These are phyloP conservation scores for Plagiodera versicolora DNA, from an alignment of 2,888 invertebrate species.

Conservation along the genomic window DNA sequence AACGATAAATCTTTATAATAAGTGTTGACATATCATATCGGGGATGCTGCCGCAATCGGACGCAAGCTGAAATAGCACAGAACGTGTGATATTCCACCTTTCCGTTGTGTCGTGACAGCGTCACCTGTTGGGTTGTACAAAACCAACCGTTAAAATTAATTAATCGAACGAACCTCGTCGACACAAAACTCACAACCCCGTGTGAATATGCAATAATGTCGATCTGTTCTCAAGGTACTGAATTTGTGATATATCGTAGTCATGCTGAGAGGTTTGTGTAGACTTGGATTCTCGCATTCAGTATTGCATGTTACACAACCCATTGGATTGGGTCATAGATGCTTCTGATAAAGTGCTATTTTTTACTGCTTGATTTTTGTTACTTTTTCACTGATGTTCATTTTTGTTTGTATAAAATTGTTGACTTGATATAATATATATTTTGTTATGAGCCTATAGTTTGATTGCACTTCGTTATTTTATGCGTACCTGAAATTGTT, in stretches of 20 bases:
- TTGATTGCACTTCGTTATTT: conserved; percentile 44
- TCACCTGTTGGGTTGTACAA: conserved; percentile 44
- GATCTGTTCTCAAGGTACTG: conserved; percentile 37
- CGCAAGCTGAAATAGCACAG: background rate
- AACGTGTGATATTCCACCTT: background rate
- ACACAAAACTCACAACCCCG: conserved; percentile 25
- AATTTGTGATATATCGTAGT: conserved; percentile 38
- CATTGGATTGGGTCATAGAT: conserved; percentile 51
- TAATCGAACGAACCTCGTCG: conserved; percentile 27
- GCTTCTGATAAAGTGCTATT: conserved; percentile 49
- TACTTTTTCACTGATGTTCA: conserved; percentile 54
- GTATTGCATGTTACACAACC: conserved; percentile 48
- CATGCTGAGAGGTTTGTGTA: conserved; percentile 29
- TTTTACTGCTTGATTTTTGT: conserved; percentile 49
- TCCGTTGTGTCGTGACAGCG: background rate
- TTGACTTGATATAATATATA: conserved; percentile 63
- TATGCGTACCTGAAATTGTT: conserved; percentile 48
- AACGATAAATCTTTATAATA: conserved; percentile 43
- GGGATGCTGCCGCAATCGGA: background rate
- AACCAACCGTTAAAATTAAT: conserved; percentile 31
- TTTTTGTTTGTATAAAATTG: conserved; percentile 55
- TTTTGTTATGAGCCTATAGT: conserved; percentile 56
- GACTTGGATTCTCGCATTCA: conserved; percentile 40
- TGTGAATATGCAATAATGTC: conserved; percentile 33
- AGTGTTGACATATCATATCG: conserved; percentile 53